phyloP scores from a whole-genome alignment of 2,888 invertebrate species.

The Lacanobia wlatinum region DNA sequence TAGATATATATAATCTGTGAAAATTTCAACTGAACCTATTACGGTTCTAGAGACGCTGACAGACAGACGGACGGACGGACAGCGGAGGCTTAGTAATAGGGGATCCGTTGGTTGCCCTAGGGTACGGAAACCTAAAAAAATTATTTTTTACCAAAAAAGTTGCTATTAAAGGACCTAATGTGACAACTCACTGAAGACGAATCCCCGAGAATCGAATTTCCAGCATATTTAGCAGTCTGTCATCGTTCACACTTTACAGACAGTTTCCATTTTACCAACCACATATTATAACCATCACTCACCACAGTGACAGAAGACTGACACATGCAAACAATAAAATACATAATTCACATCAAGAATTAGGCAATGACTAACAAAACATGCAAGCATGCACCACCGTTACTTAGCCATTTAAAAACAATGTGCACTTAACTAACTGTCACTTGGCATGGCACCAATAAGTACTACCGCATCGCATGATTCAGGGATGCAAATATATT shows the following conservation, averaged over 20 bases:
- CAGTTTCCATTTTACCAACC: neutral
- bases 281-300: neutral
- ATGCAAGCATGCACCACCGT: slow-evolving; percentile 37
- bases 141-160: no score
- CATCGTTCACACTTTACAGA: neutral
- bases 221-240: no score
- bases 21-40: no score
- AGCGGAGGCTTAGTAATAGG: no score
- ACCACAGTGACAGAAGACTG: neutral
- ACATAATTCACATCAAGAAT: slow-evolving; percentile 45
- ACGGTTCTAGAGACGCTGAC: no score
- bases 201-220: no score
- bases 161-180: no score
- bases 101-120: no score
- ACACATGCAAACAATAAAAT: slow-evolving; percentile 46
- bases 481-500: slow-evolving; percentile 71
- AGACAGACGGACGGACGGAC: no score
- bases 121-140: no score
- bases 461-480: slow-evolving; percentile 62
- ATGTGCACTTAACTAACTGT: slow-evolving; percentile 56
- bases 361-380: slow-evolving; percentile 49
- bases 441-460: slow-evolving; percentile 60
- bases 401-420: slow-evolving; percentile 59
- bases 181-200: no score
- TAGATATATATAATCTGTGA: no score